A percentile compares a stretch with the other conserved stretches of the same genome.
Evolutionary conservation across 2,113 vertebrate genomes (phyloP).

Genomic region (Cisticola juncidis): DNA sequence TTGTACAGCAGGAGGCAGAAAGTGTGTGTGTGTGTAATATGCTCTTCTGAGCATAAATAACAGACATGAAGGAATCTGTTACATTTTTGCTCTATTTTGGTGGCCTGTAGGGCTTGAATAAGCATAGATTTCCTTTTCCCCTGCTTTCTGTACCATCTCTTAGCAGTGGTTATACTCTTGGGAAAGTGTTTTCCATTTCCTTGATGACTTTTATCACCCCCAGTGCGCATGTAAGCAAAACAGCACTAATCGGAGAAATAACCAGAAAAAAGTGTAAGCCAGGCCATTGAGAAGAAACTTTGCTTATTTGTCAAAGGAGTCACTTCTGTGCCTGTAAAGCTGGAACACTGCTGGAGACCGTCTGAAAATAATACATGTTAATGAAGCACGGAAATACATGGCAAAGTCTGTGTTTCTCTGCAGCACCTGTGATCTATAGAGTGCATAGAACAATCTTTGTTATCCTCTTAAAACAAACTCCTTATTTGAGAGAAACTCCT

Average conservation of each 20-base stretch:
- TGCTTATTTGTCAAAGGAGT: neutral
- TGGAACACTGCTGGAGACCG: neutral
- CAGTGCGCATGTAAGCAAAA: neutral
- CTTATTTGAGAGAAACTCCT: constrained; percentile 23
- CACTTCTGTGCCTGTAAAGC: neutral
- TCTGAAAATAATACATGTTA: neutral
- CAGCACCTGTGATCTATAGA: constrained; percentile 24
- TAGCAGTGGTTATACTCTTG: neutral
- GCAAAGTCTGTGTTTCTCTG: neutral
- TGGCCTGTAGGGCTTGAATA: neutral
- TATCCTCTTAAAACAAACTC: constrained; percentile 6
- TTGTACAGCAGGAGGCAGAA: neutral
- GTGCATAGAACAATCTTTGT: constrained; percentile 38
- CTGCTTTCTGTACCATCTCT: neutral
- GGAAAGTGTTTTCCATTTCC: neutral
- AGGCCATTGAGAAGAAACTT: neutral
- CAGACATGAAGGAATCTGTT: neutral
- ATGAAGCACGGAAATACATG: neutral
- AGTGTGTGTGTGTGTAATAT: neutral
- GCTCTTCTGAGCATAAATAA: neutral
- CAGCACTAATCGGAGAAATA: neutral
- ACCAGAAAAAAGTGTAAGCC: neutral
- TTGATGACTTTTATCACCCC: neutral
- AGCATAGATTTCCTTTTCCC: neutral
- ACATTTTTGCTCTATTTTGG: neutral